Evolutionary conservation across 2,888 invertebrate species (phyloP).

Genomic region (Reticulitermes lucifugus): DNA sequence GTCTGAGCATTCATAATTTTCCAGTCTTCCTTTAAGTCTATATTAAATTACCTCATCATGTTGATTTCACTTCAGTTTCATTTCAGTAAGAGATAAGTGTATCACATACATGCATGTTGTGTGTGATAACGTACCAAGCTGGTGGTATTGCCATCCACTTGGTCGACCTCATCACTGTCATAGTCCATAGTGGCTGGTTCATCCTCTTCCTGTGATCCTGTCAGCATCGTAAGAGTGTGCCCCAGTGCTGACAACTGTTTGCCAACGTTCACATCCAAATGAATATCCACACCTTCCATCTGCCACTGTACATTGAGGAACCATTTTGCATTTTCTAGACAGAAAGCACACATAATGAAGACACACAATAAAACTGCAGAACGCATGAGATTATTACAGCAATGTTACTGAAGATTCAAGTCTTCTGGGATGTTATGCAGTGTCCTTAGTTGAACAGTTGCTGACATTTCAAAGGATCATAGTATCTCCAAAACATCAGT

Average conservation of each 20-base stretch:
- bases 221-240: conserved; percentile 94
- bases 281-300: conserved; percentile 99
- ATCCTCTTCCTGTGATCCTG: conserved; percentile 87
- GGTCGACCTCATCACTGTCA: conserved; percentile 83
- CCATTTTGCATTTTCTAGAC: conserved; percentile 94
- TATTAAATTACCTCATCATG: conserved; percentile 9
- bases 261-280: conserved; percentile 95
- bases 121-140: conserved; percentile 54
- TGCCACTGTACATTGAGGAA: conserved; percentile 98
- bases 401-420: too few relatives aligned
- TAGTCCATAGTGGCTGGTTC: conserved; percentile 77
- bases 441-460: too few relatives aligned
- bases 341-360: too few relatives aligned
- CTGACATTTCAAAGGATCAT: too few relatives aligned
- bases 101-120: conserved; percentile 22
- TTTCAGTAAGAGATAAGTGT: background rate
- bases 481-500: too few relatives aligned
- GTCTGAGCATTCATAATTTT: background rate
- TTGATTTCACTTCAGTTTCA: background rate
- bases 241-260: conserved; percentile 95
- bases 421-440: too few relatives aligned
- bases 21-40: background rate
- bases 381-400: too few relatives aligned
- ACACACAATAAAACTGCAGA: too few relatives aligned
- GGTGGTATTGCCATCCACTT: conserved; percentile 65